These are phyloP conservation scores for Seira musarum DNA, from an alignment of 2,888 invertebrate species.

Conservation along the genomic window DNA sequence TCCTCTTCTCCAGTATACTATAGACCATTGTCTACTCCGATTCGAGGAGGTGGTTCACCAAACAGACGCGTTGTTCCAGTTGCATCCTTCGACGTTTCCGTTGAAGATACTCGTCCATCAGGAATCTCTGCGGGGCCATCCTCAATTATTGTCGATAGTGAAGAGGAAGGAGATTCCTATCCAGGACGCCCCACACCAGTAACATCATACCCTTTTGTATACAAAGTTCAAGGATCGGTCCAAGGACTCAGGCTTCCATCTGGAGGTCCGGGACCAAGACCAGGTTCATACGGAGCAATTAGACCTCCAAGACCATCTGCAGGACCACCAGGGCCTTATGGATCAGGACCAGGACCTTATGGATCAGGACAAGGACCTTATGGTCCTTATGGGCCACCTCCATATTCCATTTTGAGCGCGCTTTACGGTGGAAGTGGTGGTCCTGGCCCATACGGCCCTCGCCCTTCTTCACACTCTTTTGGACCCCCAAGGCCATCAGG, in stretches of 20 bases:
- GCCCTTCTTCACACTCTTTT: background rate
- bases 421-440: background rate
- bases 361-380: conserved; percentile 23
- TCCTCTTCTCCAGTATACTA: conserved; percentile 30
- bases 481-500: conserved; percentile 13
- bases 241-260: too few species aligned
- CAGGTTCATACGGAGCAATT: background rate
- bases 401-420: background rate
- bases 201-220: conserved; percentile 42
- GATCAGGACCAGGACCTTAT: conserved; percentile 27
- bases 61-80: conserved; percentile 34
- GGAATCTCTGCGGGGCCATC: background rate
- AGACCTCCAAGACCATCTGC: conserved; percentile 8
- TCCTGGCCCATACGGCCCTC: background rate
- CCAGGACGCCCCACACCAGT: conserved; percentile 11
- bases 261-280: background rate
- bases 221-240: conserved; percentile 44
- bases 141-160: conserved; percentile 28
- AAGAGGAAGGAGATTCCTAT: conserved; percentile 33
- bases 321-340: conserved; percentile 26
- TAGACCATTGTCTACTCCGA: conserved; percentile 5
- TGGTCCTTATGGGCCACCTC: conserved; percentile 1
- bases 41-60: conserved; percentile 10
- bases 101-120: conserved; percentile 50
- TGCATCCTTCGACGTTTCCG: conserved; percentile 47